Percentiles rank a stretch among this genome's conserved stretches.
phyloP scores from a whole-genome alignment of 2,113 vertebrate genomes.

The Gila orcuttii region DNA sequence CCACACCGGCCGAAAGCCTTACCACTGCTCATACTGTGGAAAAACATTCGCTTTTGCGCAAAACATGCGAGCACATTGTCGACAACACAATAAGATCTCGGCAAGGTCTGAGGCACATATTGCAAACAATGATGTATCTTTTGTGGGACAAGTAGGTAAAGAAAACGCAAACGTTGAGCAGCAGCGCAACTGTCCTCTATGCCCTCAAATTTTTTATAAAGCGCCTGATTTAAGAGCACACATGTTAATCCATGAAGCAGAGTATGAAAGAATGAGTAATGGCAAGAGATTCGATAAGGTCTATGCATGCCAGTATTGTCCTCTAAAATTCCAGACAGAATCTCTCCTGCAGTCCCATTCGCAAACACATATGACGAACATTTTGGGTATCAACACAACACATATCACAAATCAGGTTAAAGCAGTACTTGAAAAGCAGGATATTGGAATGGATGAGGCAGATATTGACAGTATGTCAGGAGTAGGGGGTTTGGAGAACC shows the following conservation, averaged over 20 bases:
- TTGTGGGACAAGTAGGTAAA: constrained; percentile 55
- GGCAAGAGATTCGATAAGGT: constrained; percentile 58
- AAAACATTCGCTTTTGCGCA: constrained; percentile 78
- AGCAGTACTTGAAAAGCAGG: constrained; percentile 27
- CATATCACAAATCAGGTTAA: constrained; percentile 49
- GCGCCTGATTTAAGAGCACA: constrained; percentile 73
- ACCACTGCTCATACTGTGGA: constrained; percentile 72
- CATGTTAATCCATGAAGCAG: constrained; percentile 76
- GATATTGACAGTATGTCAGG: constrained; percentile 56
- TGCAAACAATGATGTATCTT: constrained; percentile 44
- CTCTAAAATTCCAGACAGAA: constrained; percentile 67
- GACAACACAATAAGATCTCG: constrained; percentile 70
- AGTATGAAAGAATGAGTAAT: constrained; percentile 66
- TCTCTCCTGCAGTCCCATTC: constrained; percentile 68
- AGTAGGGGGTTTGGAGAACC: constrained; percentile 58
- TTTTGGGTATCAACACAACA: constrained; percentile 14
- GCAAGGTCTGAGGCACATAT: constrained; percentile 48
- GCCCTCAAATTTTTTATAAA: constrained; percentile 64
- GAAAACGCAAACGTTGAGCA: constrained; percentile 64
- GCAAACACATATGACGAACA: constrained; percentile 61
- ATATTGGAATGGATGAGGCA: constrained; percentile 42
- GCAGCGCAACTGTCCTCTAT: constrained; percentile 73
- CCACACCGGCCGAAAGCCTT: constrained; percentile 82
- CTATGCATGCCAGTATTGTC: constrained; percentile 71
- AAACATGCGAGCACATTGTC: constrained; percentile 79